A percentile compares a stretch with the other conserved stretches of the same genome.
Conservation (phyloP, 2,888 invertebrate genomes). For the Polydrusus tereticollis region DNA sequence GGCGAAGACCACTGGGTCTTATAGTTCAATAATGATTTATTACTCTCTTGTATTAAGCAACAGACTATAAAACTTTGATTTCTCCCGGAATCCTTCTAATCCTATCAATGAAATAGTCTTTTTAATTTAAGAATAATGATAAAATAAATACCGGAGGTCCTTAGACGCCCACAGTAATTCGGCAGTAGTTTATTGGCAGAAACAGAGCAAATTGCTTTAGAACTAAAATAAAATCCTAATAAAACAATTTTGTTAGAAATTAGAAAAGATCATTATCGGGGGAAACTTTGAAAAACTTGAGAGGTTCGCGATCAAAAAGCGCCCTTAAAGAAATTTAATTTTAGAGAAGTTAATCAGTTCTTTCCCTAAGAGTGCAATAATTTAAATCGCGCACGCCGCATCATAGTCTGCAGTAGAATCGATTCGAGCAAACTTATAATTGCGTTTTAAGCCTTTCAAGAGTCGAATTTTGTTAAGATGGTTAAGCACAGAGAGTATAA, state of each 20-base stretch:
- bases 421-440: slow-evolving; percentile 55
- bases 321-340: slow-evolving; percentile 45
- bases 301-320: slow-evolving; percentile 33
- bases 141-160: no score
- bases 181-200: background rate
- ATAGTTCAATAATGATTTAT: no score
- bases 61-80: no score
- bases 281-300: slow-evolving; percentile 25
- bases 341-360: slow-evolving; percentile 41
- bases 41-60: no score
- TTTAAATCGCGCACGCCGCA: slow-evolving; percentile 47
- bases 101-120: no score
- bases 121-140: no score
- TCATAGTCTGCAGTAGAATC: slow-evolving; percentile 51
- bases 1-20: no score
- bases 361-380: slow-evolving; percentile 45
- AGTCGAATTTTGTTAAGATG: background rate
- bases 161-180: no score
- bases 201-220: background rate
- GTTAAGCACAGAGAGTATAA: background rate
- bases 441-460: slow-evolving; percentile 52
- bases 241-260: slow-evolving; percentile 23
- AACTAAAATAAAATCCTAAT: slow-evolving; percentile 16
- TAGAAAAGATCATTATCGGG: slow-evolving; percentile 35
- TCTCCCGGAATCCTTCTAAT: no score